Conservation (phyloP, 2,888 invertebrate genomes). For the Ptychoptera contaminata region DNA sequence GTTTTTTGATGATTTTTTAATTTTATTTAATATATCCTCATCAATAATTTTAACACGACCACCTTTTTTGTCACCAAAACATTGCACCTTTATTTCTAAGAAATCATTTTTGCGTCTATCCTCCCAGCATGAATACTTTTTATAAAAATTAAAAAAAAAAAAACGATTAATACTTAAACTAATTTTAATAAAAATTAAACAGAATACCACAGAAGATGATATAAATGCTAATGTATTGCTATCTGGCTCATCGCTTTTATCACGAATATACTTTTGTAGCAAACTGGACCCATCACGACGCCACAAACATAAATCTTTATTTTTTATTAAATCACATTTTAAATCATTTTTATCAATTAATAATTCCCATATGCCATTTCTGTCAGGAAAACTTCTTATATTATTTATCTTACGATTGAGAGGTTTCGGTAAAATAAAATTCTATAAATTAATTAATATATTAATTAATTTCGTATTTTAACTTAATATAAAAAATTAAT, state of each 20-base stretch:
- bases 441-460: not conserved
- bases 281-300: conserved; percentile 27
- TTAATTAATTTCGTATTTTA: no score
- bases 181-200: not conserved
- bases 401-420: not conserved
- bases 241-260: conserved; percentile 18
- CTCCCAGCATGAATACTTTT: conserved; percentile 31
- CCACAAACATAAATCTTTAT: conserved; percentile 27
- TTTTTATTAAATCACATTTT: conserved; percentile 20
- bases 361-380: conserved; percentile 14
- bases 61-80: conserved; percentile 14
- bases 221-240: conserved; percentile 25
- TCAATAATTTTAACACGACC: conserved; percentile 23
- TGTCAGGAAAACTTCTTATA: conserved; percentile 12
- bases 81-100: conserved; percentile 23
- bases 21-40: conserved; percentile 9
- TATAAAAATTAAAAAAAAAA: conserved; percentile 8
- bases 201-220: conserved; percentile 29
- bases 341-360: conserved; percentile 21
- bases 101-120: conserved; percentile 26
- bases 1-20: conserved; percentile 6
- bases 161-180: not conserved
- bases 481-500: no score
- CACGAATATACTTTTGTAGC: conserved; percentile 28
- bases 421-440: not conserved